phyloP scores from a whole-genome alignment of 1,140 invertebrate genomes.

The Drosophila kohkoa region DNA sequence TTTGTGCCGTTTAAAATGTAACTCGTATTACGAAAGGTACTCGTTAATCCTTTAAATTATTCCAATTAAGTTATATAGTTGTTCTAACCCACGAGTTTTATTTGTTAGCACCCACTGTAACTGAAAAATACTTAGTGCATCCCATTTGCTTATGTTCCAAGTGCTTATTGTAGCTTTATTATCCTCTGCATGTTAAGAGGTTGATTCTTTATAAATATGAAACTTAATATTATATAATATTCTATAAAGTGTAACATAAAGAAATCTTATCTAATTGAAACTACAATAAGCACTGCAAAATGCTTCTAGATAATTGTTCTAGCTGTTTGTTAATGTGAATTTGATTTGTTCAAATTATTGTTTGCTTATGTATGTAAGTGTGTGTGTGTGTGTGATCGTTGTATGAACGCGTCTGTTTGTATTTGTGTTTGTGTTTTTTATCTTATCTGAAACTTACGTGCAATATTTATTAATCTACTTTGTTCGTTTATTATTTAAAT shows the following conservation, averaged over 20 bases:
- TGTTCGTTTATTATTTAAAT: constrained; percentile 33
- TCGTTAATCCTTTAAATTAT: constrained; percentile 32
- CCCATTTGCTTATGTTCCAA: neutral
- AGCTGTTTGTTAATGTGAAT: constrained; percentile 16
- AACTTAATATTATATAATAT: neutral
- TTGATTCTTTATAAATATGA: neutral
- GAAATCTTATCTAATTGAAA: neutral
- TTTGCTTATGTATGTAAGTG: constrained; percentile 31
- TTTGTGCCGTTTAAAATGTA: constrained; percentile 51
- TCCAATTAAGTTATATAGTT: constrained; percentile 7
- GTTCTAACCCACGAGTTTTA: constrained; percentile 13
- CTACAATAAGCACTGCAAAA: neutral
- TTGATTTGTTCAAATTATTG: neutral
- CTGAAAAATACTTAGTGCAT: constrained; percentile 9
- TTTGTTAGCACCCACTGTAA: constrained; percentile 2
- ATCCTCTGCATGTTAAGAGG: neutral
- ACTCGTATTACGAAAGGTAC: constrained; percentile 44
- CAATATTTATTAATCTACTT: constrained; percentile 53
- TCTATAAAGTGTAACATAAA: neutral
- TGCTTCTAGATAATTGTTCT: constrained; percentile 8
- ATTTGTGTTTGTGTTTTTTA: constrained; percentile 27
- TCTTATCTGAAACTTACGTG: constrained; percentile 44
- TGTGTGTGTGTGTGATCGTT: constrained; percentile 32
- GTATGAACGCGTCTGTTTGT: constrained; percentile 31
- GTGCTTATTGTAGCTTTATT: neutral